Base-by-base conservation (phyloP, 2,888 invertebrate species). In the Calliopum simillimum region DNA sequence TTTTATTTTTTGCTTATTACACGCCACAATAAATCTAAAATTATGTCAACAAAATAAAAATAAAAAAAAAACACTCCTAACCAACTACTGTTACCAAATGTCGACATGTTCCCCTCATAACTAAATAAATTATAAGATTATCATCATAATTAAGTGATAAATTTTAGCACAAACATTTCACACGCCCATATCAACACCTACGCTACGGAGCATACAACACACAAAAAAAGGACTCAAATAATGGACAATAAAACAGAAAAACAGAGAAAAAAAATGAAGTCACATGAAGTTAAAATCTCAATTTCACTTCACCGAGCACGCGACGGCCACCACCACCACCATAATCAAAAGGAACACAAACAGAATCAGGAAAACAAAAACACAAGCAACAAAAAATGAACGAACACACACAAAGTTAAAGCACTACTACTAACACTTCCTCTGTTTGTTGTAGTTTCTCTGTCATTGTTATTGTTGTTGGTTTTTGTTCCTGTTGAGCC, bases 71-170 rank as follows among this genome's bases (percentile, higher is more conserved):
- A 33, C 5, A 33, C 4, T 33, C 33, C 1, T 33, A 8, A 33
- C 5, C 5, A 33, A 33, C 33, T 8, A 2, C 33, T 33, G 8
- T 1, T 33, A n/a, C n/a, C n/a, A n/a, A 33, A 33, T 6, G 33
- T 8, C 33, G 8, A 8, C 33, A 33, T 33, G 33, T 33, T 33
- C 33, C 5, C 5, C 33, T n/a, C 8, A 8, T 8, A 33, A 33
- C 44, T 19, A 44, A 69, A 73, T 73, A 73, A 73, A 73, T 73
- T 73, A 68, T 62, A 56, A 56, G 73, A 73, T 73, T 58, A 68
- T 71, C 63, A 69, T 67, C 69, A 71, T 74, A 74, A 74, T 74
- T 74, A 74, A 74, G 73, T 74, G 73, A 71, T 74, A 74, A 73
- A 74, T 74, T 72, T 73, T 55, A 58, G 64, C 73, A 72, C 70